phyloP scores from a whole-genome alignment of 1,140 invertebrate genomes.

The Sitobion miscanthi region DNA sequence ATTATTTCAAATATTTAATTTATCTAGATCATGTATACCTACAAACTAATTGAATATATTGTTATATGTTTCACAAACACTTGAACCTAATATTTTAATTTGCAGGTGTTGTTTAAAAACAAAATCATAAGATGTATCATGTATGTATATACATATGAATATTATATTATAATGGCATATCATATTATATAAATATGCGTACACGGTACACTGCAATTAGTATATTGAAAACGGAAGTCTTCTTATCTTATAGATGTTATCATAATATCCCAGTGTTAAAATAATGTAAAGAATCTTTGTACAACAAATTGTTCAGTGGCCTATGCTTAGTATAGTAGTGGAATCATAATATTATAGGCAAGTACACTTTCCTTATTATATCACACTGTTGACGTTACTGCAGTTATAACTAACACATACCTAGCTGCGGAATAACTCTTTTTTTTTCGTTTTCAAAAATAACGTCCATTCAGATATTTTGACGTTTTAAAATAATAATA shows the following conservation, averaged over 20 bases:
- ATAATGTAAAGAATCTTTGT: neutral
- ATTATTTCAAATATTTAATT: neutral
- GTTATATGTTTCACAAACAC: neutral
- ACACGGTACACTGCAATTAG: neutral
- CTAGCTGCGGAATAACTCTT: no score
- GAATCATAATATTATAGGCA: no score
- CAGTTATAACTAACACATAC: no score
- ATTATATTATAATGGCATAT: no score
- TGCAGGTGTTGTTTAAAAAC: neutral
- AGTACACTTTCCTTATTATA: no score
- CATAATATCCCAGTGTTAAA: neutral
- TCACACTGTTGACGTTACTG: no score
- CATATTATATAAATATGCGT: neutral
- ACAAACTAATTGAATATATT: neutral
- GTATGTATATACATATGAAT: no score
- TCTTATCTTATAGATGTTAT: constrained; percentile 7
- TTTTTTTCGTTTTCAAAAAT: neutral
- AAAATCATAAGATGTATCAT: no score
- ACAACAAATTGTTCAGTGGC: neutral
- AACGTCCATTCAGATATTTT: neutral
- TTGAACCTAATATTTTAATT: neutral
- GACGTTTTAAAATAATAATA: neutral
- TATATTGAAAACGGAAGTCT: neutral
- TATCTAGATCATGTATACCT: neutral
- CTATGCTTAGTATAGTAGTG: neutral